Conservation (phyloP, 2,888 invertebrate species). For the Epinotia ramella region DNA sequence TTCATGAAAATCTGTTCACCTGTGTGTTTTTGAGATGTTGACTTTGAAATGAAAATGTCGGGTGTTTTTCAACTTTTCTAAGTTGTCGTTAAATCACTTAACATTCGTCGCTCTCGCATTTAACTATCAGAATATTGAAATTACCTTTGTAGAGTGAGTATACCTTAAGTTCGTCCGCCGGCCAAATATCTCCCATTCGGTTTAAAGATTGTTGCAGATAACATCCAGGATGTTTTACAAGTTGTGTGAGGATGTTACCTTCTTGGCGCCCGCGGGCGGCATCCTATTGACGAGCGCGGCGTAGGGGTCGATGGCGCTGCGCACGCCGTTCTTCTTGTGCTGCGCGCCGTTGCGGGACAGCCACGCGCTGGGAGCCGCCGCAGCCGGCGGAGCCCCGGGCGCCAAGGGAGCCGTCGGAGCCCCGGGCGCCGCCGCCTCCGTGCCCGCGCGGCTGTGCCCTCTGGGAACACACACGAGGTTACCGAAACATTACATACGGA, state of each 20-base stretch:
- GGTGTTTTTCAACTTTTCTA: no score
- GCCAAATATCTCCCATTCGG: no score
- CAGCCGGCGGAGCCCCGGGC: constrained; percentile 42
- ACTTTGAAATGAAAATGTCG: no score
- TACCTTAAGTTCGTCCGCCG: no score
- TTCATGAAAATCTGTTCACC: no score
- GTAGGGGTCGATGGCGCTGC: constrained; percentile 69
- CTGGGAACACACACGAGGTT: constrained; percentile 51
- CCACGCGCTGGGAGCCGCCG: constrained; percentile 52
- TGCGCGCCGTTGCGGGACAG: constrained; percentile 63
- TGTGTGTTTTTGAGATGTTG: no score
- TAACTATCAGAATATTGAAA: no score
- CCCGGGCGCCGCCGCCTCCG: constrained; percentile 59
- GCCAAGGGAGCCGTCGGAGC: constrained; percentile 37
- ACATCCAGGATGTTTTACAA: no score
- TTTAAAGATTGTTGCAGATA: no score
- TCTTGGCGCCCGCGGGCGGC: constrained; percentile 77
- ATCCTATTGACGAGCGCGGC: constrained; percentile 75
- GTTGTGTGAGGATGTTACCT: constrained; percentile 58
- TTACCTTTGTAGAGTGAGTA: no score
- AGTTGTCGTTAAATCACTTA: no score
- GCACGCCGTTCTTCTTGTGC: constrained; percentile 70
- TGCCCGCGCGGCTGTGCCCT: constrained; percentile 74
- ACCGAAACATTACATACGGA: not conserved
- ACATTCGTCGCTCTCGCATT: no score